Base-by-base conservation (phyloP, 35 echinoderm and acorn worm species). In the Holothuria glaberrima region DNA sequence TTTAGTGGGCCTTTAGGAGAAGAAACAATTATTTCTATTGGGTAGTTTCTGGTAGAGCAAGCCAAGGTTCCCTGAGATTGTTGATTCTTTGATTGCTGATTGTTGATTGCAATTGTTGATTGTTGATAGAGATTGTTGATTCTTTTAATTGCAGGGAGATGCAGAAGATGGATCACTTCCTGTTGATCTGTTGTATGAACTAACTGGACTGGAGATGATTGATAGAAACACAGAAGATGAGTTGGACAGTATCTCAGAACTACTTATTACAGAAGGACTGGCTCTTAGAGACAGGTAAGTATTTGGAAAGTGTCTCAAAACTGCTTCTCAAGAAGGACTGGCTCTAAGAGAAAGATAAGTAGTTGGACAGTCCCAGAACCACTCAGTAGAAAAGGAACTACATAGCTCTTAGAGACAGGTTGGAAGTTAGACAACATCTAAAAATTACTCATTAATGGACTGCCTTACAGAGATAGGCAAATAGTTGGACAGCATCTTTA, bases 101-200 rank as follows among this genome's bases (percentile, higher is more conserved):
- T 45, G n/a, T n/a, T n/a, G n/a, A n/a, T n/a, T n/a, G n/a, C n/a
- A n/a, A n/a, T n/a, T n/a, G n/a, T n/a, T n/a, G n/a, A n/a, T n/a
- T n/a, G n/a, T n/a, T n/a, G n/a, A n/a, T n/a, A n/a, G n/a, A n/a
- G n/a, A n/a, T n/a, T n/a, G n/a, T n/a, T n/a, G n/a, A n/a, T 80
- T 56, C 83, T 44, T 58, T 65, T 82, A 58, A 48, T 38, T 24
- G 33, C 71, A 95, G 94, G 94, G 94, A 50, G 87, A 95, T 12
- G 36, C 81, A 9, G 24, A 57, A 46, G 57, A 87, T 65, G 75
- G 75, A 5, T 90, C 90, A 7, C 67, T 95, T 13, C 94, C 94
- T 6, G 92, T 95, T n/a, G 94, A 95, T 44, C 90, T 95, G 0
- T 56, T 95, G 56, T 95, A 95, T 61, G 94, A 95, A 81, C 77